phyloP scores from a whole-genome alignment of 2,888 invertebrate species.

The Oscheius sp. region DNA sequence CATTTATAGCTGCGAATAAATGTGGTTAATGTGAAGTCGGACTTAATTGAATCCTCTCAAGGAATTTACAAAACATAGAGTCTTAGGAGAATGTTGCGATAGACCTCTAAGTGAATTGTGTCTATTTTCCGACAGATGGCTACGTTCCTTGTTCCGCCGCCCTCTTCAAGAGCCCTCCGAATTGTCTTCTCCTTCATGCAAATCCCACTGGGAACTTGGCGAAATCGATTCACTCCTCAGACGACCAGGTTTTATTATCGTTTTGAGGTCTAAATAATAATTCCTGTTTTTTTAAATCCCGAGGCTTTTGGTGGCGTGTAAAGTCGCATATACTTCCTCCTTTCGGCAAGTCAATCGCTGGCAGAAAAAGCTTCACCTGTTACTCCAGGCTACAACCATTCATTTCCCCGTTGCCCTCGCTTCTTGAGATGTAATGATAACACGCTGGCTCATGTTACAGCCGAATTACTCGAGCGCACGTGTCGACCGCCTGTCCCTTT shows the following conservation, averaged over 20 bases:
- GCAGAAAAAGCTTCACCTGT: not conserved
- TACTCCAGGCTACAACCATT: no score
- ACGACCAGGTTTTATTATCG: not conserved
- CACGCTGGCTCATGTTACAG: slow-evolving; percentile 28
- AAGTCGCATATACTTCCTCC: no score
- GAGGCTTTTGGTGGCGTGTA: not conserved
- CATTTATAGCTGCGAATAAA: slow-evolving; percentile 29
- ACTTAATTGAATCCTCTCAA: no score
- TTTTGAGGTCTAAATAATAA: slow-evolving; percentile 4
- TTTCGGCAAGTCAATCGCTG: not conserved
- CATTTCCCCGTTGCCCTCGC: not conserved
- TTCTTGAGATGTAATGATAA: slow-evolving; percentile 22
- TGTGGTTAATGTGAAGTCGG: not conserved
- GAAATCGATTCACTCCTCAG: slow-evolving; percentile 10
- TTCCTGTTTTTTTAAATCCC: not conserved
- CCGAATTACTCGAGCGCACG: slow-evolving; percentile 22
- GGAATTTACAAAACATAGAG: no score
- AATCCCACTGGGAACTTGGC: slow-evolving; percentile 28
- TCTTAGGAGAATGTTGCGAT: slow-evolving; percentile 18
- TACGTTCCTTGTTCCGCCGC: slow-evolving; percentile 11
- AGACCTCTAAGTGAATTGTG: slow-evolving; percentile 9
- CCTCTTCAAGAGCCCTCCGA: slow-evolving; percentile 22
- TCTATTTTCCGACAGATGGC: slow-evolving; percentile 16
- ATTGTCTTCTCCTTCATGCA: slow-evolving; percentile 18
- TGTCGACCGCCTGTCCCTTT: slow-evolving; percentile 1